Evolutionary conservation across 2,888 invertebrate species (phyloP).

Genomic region (Silvanus unidentatus): DNA sequence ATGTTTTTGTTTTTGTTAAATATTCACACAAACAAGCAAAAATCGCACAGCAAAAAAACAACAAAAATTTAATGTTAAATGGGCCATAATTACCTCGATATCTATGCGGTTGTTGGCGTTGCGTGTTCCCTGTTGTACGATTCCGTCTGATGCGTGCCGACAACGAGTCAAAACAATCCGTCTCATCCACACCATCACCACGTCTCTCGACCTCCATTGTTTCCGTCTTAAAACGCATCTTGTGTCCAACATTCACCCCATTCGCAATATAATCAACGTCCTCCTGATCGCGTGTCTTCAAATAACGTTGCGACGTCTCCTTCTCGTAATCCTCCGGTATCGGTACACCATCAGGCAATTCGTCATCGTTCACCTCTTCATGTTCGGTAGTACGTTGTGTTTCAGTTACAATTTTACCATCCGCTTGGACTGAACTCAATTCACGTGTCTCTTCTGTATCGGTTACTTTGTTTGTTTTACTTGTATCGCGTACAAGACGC

Average conservation of each 20-base stretch:
- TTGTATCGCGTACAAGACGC: constrained; percentile 67
- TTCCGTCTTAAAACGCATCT: constrained; percentile 75
- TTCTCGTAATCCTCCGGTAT: constrained; percentile 46
- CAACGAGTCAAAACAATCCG: constrained; percentile 68
- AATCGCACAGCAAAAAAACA: too few species aligned
- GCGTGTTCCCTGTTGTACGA: too few species aligned
- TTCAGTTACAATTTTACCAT: constrained; percentile 83
- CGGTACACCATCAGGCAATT: constrained; percentile 58
- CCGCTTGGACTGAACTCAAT: constrained; percentile 68
- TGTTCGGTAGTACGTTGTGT: constrained; percentile 76
- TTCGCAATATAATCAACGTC: constrained; percentile 78
- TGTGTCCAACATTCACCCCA: constrained; percentile 73
- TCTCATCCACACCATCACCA: constrained; percentile 61
- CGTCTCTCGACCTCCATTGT: constrained; percentile 74
- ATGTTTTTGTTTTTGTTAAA: too few species aligned
- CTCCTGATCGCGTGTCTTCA: constrained; percentile 73
- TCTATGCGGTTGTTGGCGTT: constrained; percentile 46
- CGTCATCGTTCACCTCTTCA: constrained; percentile 77
- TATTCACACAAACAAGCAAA: too few species aligned
- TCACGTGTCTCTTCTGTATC: constrained; percentile 82
- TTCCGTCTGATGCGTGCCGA: constrained; percentile 65
- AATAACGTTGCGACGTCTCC: constrained; percentile 50
- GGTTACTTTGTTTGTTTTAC: constrained; percentile 71
- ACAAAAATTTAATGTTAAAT: too few species aligned
- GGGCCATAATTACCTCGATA: constrained; percentile 48